Evolutionary conservation across 2,888 invertebrate genomes (phyloP).

Genomic region (Platypus cylindrus): DNA sequence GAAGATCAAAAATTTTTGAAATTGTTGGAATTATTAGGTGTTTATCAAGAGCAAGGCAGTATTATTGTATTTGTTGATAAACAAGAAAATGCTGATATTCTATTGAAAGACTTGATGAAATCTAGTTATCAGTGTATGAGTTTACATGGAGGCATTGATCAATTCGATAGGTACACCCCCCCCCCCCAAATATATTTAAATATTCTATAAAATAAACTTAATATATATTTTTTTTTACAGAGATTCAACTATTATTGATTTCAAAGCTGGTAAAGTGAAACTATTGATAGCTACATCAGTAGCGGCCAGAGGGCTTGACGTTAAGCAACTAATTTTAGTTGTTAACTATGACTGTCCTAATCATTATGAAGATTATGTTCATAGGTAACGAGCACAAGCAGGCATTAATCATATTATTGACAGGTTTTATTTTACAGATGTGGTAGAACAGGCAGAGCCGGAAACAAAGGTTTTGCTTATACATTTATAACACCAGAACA

Average conservation of each 20-base stretch:
- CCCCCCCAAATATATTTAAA: no score
- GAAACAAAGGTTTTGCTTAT: slow-evolving; percentile 94
- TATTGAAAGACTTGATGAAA: slow-evolving; percentile 89
- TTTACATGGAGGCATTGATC: slow-evolving; percentile 97
- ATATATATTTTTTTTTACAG: slow-evolving; percentile 59
- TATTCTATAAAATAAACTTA: no score
- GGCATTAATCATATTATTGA: not conserved
- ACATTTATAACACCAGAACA: slow-evolving; percentile 96
- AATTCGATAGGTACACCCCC: slow-evolving; percentile 68
- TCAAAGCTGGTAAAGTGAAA: slow-evolving; percentile 79
- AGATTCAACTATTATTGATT: slow-evolving; percentile 94
- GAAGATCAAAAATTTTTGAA: slow-evolving; percentile 98
- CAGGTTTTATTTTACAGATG: slow-evolving; percentile 36
- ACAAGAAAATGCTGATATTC: slow-evolving; percentile 91
- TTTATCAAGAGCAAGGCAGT: slow-evolving; percentile 85
- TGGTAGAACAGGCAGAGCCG: slow-evolving; percentile 80
- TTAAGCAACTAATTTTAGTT: slow-evolving; percentile 92
- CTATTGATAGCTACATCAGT: slow-evolving; percentile 95
- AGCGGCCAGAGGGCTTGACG: slow-evolving; percentile 95
- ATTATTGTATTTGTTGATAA: slow-evolving; percentile 97
- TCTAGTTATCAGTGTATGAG: slow-evolving; percentile 95
- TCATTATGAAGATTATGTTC: slow-evolving; percentile 99
- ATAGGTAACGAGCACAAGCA: slow-evolving; percentile 41
- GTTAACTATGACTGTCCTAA: slow-evolving; percentile 99
- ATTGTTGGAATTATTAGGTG: slow-evolving; percentile 88